Percentiles rank a stretch among this genome's conserved stretches.
Conservation (phyloP, 2,113 vertebrate genomes). For the Paramisgurnus dabryanus region DNA sequence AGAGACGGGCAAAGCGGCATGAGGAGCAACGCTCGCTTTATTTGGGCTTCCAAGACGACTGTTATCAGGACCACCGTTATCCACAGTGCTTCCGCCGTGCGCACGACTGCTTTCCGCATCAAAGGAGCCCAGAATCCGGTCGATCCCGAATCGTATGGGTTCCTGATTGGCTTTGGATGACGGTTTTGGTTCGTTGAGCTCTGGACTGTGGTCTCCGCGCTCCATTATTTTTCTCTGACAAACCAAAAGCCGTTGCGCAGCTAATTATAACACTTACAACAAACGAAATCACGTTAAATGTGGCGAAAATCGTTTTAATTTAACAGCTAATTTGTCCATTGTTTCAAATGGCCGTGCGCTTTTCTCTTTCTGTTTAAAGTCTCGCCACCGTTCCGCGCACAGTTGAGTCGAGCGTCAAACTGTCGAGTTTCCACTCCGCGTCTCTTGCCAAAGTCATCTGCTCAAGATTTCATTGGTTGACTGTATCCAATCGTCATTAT, state of each 20-base stretch:
- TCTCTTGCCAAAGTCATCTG: conserved; percentile 58
- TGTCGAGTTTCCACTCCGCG: conserved; percentile 60
- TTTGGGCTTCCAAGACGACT: conserved; percentile 84
- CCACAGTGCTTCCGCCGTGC: conserved; percentile 72
- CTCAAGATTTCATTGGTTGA: conserved; percentile 64
- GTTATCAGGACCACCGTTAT: conserved; percentile 53
- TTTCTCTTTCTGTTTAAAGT: conserved; percentile 20
- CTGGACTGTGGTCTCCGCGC: conserved; percentile 73
- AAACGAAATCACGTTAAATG: conserved; percentile 36
- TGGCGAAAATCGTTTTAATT: background rate
- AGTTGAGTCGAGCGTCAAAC: conserved; percentile 22
- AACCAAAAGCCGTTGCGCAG: conserved; percentile 13
- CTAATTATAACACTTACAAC: background rate
- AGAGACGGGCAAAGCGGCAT: conserved; percentile 83
- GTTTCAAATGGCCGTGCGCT: conserved; percentile 1
- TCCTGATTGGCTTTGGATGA: conserved; percentile 86
- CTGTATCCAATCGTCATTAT: conserved; percentile 57
- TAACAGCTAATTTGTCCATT: conserved; percentile 37
- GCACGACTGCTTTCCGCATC: conserved; percentile 81
- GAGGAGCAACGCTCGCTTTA: conserved; percentile 78
- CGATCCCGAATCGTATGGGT: conserved; percentile 93
- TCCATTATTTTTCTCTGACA: conserved; percentile 78
- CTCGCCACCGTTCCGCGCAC: conserved; percentile 25
- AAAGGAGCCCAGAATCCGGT: conserved; percentile 86
- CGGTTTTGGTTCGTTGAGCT: conserved; percentile 67